Percentiles rank a stretch among this genome's conserved stretches.
These are phyloP conservation scores for Leptopilina drosophilae DNA, from an alignment of 2,888 invertebrate genomes.

Conservation along the genomic window DNA sequence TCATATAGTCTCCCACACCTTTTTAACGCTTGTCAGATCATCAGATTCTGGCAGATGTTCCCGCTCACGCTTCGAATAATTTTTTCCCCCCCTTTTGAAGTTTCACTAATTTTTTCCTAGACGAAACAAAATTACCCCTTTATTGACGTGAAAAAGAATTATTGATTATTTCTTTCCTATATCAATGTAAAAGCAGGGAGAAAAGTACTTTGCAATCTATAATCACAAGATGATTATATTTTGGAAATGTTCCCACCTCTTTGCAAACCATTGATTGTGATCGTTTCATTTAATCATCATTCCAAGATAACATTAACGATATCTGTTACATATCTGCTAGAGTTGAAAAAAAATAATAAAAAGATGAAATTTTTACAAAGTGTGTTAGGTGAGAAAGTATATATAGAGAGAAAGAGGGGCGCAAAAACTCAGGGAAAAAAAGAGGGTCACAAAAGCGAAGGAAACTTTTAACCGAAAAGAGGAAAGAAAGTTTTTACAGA, in stretches of 20 bases:
- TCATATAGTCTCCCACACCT: neutral
- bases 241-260: too few species aligned
- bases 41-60: conserved; percentile 19
- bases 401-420: neutral
- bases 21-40: neutral
- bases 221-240: too few species aligned
- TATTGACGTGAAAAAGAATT: too few species aligned
- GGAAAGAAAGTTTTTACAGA: neutral
- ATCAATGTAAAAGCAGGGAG: too few species aligned
- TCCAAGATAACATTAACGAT: too few species aligned
- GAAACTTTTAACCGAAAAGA: conserved; percentile 10
- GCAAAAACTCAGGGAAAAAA: neutral
- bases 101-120: too few species aligned
- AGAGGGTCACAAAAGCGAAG: neutral
- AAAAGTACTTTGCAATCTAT: too few species aligned
- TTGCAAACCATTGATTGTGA: too few species aligned
- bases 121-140: too few species aligned
- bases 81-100: neutral
- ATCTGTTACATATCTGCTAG: too few species aligned
- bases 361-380: neutral
- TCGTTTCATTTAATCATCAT: too few species aligned
- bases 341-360: neutral
- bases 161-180: neutral
- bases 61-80: neutral
- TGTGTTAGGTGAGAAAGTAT: neutral